Percentiles rank a stretch among this genome's conserved stretches.
phyloP scores from a whole-genome alignment of 1,140 invertebrate genomes.

The Delia radicum region DNA sequence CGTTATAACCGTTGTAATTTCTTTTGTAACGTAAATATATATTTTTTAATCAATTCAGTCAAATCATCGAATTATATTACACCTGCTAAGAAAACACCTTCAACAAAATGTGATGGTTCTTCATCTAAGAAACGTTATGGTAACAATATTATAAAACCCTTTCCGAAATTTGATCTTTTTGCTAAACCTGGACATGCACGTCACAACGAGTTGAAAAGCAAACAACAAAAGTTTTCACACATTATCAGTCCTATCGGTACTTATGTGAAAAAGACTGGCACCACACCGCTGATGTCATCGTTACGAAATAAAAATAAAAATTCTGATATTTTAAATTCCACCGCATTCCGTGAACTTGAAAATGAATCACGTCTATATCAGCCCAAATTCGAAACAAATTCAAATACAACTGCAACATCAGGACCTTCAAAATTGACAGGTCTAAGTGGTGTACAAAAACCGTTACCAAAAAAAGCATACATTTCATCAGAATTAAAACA shows the following conservation, averaged over 20 bases:
- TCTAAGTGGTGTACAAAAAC: not conserved
- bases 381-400: not conserved
- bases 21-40: no score
- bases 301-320: constrained; percentile 28
- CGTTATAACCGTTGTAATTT: no score
- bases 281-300: constrained; percentile 43
- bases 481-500: constrained; percentile 49
- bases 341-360: constrained; percentile 39
- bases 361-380: constrained; percentile 39
- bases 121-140: constrained; percentile 8
- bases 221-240: constrained; percentile 40
- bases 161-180: constrained; percentile 38
- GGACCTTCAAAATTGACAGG: not conserved
- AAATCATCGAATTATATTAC: constrained; percentile 6
- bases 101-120: not conserved
- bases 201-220: constrained; percentile 29
- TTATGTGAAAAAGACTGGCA: constrained; percentile 54
- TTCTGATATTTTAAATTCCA: constrained; percentile 25
- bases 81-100: not conserved
- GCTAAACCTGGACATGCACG: constrained; percentile 32
- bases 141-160: constrained; percentile 20
- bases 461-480: constrained; percentile 50
- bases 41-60: not conserved
- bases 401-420: not conserved
- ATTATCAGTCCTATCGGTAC: constrained; percentile 54